Conservation (phyloP, 2,797 vertebrate species). For the Takifugu ocellatus region DNA sequence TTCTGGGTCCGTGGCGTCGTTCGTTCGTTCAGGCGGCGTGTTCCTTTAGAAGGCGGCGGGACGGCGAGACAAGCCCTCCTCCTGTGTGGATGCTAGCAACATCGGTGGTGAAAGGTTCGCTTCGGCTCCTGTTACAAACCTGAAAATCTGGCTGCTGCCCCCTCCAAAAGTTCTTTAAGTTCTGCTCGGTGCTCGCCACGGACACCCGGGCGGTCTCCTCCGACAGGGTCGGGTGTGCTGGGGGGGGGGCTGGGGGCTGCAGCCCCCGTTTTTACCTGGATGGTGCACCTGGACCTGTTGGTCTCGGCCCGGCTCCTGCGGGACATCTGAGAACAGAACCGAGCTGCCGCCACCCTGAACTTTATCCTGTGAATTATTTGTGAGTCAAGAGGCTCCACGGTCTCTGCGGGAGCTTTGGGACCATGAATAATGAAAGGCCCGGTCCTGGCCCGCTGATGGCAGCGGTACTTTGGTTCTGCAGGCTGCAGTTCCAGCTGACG, state of each 20-base stretch:
- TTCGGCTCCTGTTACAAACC: conserved; percentile 46
- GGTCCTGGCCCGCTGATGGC: background rate
- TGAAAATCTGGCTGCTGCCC: conserved; percentile 45
- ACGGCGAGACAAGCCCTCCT: too few species aligned
- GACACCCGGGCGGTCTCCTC: too few species aligned
- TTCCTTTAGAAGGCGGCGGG: too few species aligned
- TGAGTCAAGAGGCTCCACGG: conserved; percentile 34
- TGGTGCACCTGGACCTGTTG: too few species aligned
- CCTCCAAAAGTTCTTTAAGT: background rate
- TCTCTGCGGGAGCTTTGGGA: conserved; percentile 7
- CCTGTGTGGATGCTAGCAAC: too few species aligned
- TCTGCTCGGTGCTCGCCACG: background rate
- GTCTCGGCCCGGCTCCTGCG: background rate
- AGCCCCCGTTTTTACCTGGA: too few species aligned
- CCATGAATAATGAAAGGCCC: conserved; percentile 3
- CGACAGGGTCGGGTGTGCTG: background rate
- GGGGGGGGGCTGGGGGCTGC: background rate
- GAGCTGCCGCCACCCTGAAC: conserved; percentile 41
- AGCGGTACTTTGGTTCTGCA: too few species aligned
- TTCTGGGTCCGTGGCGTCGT: too few species aligned
- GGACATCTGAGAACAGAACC: conserved; percentile 49
- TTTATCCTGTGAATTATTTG: conserved; percentile 66
- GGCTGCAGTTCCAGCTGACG: too few species aligned
- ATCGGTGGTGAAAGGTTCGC: background rate
- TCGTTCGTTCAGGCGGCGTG: too few species aligned